phyloP scores from a whole-genome alignment of 1,140 invertebrate species.

The Zaprionus ghesquierei region DNA sequence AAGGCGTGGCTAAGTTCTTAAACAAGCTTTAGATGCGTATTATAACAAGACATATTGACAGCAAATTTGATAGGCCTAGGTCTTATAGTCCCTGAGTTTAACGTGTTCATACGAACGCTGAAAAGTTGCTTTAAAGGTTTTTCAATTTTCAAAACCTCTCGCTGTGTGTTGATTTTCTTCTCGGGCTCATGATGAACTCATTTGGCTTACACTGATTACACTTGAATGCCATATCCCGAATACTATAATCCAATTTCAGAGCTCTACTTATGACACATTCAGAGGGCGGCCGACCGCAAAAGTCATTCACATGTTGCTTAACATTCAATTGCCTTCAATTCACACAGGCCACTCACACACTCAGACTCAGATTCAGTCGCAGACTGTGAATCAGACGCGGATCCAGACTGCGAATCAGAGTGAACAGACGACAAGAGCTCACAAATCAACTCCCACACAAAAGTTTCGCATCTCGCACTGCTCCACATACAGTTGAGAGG shows the following conservation, averaged over 20 bases:
- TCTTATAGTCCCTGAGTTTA: not conserved
- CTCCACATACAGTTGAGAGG: not conserved
- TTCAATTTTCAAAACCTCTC: conserved; percentile 19
- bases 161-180: not conserved
- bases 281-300: conserved; percentile 31
- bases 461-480: conserved; percentile 25
- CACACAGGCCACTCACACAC: conserved; percentile 23
- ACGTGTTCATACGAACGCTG: not conserved
- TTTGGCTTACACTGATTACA: conserved; percentile 67
- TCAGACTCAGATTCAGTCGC: not conserved
- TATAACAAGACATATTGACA: not conserved
- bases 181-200: conserved; percentile 17
- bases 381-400: not conserved
- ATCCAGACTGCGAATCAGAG: conserved; percentile 6
- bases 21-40: not conserved
- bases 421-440: conserved; percentile 48
- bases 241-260: conserved; percentile 54
- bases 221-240: conserved; percentile 44
- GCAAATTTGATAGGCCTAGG: not conserved
- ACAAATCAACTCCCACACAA: conserved; percentile 76
- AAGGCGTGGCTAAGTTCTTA: not conserved
- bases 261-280: conserved; percentile 42
- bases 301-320: conserved; percentile 62
- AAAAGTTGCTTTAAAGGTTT: not conserved
- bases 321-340: conserved; percentile 71